phyloP scores from a whole-genome alignment of 35 echinoderm and acorn worm genomes.

The Heliocidaris tuberculata region DNA sequence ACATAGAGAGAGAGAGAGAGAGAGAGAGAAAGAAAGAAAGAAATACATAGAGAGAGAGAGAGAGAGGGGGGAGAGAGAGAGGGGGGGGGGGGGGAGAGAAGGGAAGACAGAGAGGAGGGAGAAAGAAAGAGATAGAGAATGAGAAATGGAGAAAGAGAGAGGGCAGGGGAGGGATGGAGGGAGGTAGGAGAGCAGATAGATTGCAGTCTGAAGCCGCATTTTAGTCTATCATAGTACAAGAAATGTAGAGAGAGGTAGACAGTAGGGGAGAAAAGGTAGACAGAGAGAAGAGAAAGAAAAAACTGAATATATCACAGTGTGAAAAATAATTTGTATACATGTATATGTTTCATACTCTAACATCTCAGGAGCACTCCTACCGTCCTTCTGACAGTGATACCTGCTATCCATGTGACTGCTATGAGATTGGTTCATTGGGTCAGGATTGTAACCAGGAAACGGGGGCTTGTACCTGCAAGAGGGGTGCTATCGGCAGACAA shows the following conservation, averaged over 20 bases:
- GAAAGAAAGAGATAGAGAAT: background rate
- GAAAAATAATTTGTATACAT: background rate
- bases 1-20: too few species aligned
- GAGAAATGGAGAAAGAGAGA: background rate
- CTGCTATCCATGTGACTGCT: slow-evolving; percentile 91
- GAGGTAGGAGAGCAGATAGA: background rate
- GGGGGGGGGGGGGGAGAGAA: too few species aligned
- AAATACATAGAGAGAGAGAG: too few species aligned
- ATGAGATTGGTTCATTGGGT: slow-evolving; percentile 71
- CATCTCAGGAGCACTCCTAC: slow-evolving; percentile 76
- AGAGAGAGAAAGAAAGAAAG: too few species aligned
- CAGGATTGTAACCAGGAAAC: slow-evolving; percentile 76
- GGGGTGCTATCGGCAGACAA: slow-evolving; percentile 80
- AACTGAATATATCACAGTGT: too few species aligned
- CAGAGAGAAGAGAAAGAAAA: too few species aligned
- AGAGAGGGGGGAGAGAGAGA: too few species aligned
- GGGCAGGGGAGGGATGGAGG: background rate
- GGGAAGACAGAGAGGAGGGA: background rate
- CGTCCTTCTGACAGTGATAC: slow-evolving; percentile 75
- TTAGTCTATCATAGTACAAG: too few species aligned
- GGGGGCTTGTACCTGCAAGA: slow-evolving; percentile 85
- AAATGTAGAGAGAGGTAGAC: too few species aligned
- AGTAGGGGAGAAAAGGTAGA: too few species aligned
- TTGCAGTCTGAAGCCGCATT: too few species aligned
- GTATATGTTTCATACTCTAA: background rate